These are phyloP conservation scores for Heteractis magnifica DNA, from an alignment of 92 coral and sea anemone species.

Conservation along the genomic window DNA sequence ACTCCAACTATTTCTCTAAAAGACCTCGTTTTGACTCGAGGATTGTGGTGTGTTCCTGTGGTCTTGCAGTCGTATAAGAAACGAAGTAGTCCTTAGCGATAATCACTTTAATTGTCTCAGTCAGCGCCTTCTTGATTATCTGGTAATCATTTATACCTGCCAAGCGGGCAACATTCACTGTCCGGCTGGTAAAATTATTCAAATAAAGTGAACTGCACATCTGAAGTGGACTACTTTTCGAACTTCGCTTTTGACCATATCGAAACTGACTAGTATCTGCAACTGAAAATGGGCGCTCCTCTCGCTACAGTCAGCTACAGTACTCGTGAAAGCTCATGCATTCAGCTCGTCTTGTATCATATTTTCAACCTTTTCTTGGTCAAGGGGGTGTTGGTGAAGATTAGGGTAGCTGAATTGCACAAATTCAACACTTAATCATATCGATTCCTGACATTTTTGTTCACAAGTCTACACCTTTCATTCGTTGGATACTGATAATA, in stretches of 20 bases:
- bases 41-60: not conserved
- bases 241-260: not conserved
- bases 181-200: not conserved
- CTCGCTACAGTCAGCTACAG: not conserved
- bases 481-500: not conserved
- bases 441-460: not conserved
- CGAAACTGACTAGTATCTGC: not conserved
- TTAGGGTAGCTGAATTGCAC: not conserved
- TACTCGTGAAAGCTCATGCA: not conserved
- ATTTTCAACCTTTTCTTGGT: not conserved
- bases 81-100: too few relatives aligned
- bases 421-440: too few relatives aligned
- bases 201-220: too few relatives aligned
- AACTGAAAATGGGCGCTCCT: not conserved
- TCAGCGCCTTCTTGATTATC: not conserved
- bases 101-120: too few relatives aligned
- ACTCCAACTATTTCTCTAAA: too few relatives aligned
- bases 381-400: not conserved
- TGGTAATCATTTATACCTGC: not conserved
- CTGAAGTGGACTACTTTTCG: not conserved
- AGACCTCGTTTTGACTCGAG: not conserved
- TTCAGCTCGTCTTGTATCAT: not conserved
- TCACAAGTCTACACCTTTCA: not conserved
- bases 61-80: too few relatives aligned
- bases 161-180: not conserved